phyloP scores from a whole-genome alignment of 2,113 vertebrate genomes.

The Apaloderma vittatum region DNA sequence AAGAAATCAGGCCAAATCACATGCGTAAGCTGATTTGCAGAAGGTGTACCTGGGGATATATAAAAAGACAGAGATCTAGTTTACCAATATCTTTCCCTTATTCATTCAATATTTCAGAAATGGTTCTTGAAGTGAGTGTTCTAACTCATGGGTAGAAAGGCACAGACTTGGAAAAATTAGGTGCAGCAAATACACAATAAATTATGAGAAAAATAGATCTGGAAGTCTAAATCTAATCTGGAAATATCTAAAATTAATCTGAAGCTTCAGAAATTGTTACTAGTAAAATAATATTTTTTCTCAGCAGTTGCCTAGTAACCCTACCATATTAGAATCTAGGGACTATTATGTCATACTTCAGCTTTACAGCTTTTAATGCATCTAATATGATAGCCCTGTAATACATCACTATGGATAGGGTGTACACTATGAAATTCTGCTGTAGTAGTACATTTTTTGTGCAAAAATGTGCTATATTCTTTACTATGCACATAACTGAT shows the following conservation, averaged over 20 bases:
- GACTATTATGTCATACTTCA: neutral
- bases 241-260: neutral
- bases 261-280: neutral
- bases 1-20: neutral
- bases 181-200: neutral
- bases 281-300: neutral
- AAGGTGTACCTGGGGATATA: neutral
- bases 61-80: neutral
- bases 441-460: neutral
- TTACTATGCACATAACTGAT: neutral
- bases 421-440: neutral
- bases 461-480: neutral
- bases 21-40: neutral
- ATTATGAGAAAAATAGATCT: neutral
- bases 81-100: neutral
- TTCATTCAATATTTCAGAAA: neutral
- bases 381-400: neutral
- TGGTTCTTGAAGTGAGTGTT: neutral
- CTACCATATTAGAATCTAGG: neutral
- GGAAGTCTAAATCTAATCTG: neutral
- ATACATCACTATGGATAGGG: neutral
- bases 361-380: neutral
- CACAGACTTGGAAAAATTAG: neutral
- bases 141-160: neutral
- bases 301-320: slow-evolving; percentile 13